phyloP scores from a whole-genome alignment of 92 coral and sea anemone species.

The Parazoanthus atlanticus region DNA sequence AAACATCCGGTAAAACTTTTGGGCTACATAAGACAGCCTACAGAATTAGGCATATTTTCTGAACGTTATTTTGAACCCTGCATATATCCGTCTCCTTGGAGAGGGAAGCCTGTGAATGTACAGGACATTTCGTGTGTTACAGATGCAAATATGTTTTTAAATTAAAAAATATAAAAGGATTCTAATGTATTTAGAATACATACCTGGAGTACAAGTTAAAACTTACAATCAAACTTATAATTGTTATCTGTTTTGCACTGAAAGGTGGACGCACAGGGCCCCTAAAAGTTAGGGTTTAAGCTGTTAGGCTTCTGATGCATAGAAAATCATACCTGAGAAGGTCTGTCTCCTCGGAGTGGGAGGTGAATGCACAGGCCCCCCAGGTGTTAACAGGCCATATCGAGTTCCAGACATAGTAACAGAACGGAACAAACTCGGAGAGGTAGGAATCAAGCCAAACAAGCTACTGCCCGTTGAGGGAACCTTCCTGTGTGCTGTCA shows the following conservation, averaged over 20 bases:
- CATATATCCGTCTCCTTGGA: constrained; percentile 37
- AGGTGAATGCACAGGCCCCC: constrained; percentile 53
- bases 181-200: no score
- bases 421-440: constrained; percentile 88
- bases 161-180: no score
- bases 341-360: constrained; percentile 58
- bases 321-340: constrained; percentile 55
- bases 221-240: no score
- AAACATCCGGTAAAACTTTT: no score
- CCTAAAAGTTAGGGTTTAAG: background rate
- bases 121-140: constrained; percentile 41
- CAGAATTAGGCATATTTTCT: no score
- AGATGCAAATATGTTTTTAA: no score
- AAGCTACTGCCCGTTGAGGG: constrained; percentile 70
- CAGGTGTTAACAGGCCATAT: constrained; percentile 67
- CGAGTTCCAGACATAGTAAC: constrained; percentile 85
- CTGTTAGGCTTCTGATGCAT: background rate
- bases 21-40: no score
- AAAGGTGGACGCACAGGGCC: background rate
- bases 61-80: no score
- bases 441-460: constrained; percentile 74
- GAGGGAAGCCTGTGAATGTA: constrained; percentile 38
- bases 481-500: constrained; percentile 71
- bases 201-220: no score
- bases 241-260: no score